Conservation (phyloP, 2,797 vertebrate species). For the Arrhamphus sclerolepis region DNA sequence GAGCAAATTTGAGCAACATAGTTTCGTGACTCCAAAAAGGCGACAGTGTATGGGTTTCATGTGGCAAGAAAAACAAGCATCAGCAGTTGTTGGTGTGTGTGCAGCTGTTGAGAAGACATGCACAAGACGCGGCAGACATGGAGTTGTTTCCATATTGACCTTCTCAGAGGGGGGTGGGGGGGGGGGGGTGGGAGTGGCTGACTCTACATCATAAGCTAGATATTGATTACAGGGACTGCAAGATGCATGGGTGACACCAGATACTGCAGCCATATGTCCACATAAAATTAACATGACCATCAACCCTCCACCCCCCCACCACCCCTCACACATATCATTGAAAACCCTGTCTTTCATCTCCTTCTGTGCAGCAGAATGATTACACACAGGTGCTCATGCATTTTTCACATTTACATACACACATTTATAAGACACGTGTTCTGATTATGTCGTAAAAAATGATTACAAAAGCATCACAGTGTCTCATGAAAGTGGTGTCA, state of each 20-base stretch:
- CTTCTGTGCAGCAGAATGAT: too few relatives aligned
- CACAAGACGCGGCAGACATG: constrained; percentile 26
- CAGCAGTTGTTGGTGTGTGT: constrained; percentile 55
- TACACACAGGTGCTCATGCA: too few relatives aligned
- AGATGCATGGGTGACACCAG: constrained; percentile 49
- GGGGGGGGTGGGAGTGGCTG: neutral
- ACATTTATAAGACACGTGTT: neutral
- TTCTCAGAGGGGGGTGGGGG: neutral
- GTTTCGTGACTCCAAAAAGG: constrained; percentile 17
- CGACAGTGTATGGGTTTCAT: constrained; percentile 32
- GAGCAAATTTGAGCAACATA: constrained; percentile 8
- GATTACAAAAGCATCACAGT: constrained; percentile 13
- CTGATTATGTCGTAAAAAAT: constrained; percentile 2
- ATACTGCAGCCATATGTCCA: constrained; percentile 61
- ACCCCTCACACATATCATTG: neutral
- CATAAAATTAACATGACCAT: constrained; percentile 24
- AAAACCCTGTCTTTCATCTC: neutral
- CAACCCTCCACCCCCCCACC: neutral
- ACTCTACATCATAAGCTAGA: constrained; percentile 45
- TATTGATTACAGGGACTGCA: constrained; percentile 66
- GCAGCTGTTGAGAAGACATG: constrained; percentile 34
- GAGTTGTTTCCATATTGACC: constrained; percentile 41
- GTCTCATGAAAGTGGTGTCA: constrained; percentile 44
- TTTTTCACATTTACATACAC: too few relatives aligned
- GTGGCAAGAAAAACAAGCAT: constrained; percentile 48